These are phyloP conservation scores for Athetis lepigone DNA, from an alignment of 2,888 invertebrate genomes.

Conservation along the genomic window DNA sequence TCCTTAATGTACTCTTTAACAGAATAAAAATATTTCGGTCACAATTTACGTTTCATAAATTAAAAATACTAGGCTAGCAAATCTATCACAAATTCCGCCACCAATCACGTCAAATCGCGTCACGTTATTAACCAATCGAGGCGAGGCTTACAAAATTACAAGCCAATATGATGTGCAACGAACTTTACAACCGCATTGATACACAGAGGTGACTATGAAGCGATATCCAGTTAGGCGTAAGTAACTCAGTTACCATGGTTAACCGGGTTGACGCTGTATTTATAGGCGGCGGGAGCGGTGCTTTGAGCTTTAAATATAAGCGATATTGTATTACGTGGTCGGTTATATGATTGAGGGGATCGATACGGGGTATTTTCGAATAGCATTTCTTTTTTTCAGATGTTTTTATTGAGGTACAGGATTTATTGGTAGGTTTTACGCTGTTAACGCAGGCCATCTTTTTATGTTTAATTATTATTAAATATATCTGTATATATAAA, in stretches of 20 bases:
- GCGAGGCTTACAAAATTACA: conserved; percentile 30
- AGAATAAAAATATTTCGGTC: too few relatives aligned
- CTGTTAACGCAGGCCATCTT: too few relatives aligned
- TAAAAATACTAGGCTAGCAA: too few relatives aligned
- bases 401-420: too few relatives aligned
- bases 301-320: conserved; percentile 36
- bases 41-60: too few relatives aligned
- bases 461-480: too few relatives aligned
- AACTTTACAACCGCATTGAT: conserved; percentile 49
- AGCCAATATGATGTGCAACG: conserved; percentile 44
- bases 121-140: conserved; percentile 6
- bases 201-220: conserved; percentile 46
- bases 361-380: too few relatives aligned
- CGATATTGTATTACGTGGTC: conserved; percentile 21
- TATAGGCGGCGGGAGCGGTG: conserved; percentile 58
- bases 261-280: conserved; percentile 64
- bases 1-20: too few relatives aligned
- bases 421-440: too few relatives aligned
- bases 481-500: too few relatives aligned
- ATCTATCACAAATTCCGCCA: background rate
- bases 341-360: conserved; percentile 1
- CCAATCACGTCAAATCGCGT: background rate
- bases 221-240: conserved; percentile 63
- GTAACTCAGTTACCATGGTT: conserved; percentile 68
- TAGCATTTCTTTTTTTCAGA: too few relatives aligned